phyloP scores from a whole-genome alignment of 2,113 vertebrate genomes.

The Colaptes auratus region DNA sequence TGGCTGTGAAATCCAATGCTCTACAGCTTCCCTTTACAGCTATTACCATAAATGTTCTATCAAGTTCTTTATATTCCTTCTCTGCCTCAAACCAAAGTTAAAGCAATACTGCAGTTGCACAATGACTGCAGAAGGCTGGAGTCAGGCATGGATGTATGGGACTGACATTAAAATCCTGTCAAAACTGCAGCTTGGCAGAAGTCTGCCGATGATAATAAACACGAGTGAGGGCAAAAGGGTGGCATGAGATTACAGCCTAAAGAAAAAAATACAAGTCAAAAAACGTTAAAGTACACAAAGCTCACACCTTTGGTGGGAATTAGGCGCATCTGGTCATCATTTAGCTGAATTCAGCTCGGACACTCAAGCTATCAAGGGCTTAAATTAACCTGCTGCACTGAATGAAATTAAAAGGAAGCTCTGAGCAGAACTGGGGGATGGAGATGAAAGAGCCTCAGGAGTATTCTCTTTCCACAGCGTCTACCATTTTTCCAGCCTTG shows the following conservation, averaged over 20 bases:
- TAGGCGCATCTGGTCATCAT: not conserved
- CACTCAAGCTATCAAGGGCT: not conserved
- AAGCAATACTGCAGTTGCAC: conserved; percentile 49
- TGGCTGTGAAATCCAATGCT: conserved; percentile 68
- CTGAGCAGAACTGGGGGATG: not conserved
- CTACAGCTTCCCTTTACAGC: conserved; percentile 60
- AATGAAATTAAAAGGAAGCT: not conserved
- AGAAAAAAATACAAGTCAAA: not conserved
- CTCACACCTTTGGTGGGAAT: not conserved
- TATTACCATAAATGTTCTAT: conserved; percentile 65
- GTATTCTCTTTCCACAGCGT: not conserved
- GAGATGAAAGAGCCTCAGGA: conserved; percentile 50
- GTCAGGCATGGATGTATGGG: not conserved
- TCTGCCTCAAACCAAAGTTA: conserved; percentile 48
- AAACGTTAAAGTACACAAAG: not conserved
- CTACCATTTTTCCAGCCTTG: conserved; percentile 36
- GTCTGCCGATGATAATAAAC: not conserved
- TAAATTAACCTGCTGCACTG: conserved; percentile 40
- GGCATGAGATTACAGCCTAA: not conserved
- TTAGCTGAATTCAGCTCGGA: not conserved
- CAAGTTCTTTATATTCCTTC: conserved; percentile 64
- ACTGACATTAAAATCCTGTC: conserved; percentile 32
- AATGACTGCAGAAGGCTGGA: conserved; percentile 10
- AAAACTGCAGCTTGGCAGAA: not conserved
- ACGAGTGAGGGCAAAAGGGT: not conserved